These are phyloP conservation scores for Eristalis pertinax DNA, from an alignment of 2,888 invertebrate species.

Conservation along the genomic window DNA sequence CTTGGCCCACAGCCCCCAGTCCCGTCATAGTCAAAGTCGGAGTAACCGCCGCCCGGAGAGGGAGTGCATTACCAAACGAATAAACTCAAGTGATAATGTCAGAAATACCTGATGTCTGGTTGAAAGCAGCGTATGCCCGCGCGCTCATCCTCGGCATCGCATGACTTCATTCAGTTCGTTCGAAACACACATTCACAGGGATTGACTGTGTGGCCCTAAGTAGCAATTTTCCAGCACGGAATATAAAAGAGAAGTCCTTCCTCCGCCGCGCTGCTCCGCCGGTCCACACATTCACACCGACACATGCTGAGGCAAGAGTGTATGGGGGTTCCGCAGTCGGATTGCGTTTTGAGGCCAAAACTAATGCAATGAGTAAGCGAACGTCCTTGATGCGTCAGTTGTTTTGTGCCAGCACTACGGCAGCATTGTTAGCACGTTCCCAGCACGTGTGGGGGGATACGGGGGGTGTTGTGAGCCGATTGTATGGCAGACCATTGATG, in stretches of 20 bases:
- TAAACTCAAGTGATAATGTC: not conserved
- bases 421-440: not conserved
- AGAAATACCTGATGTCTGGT: not conserved
- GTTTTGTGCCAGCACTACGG: not conserved
- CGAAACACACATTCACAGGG: not conserved
- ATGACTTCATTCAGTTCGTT: conserved; percentile 1
- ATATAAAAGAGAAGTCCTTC: not conserved
- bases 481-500: not conserved
- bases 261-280: not conserved
- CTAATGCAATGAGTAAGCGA: conserved; percentile 55
- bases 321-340: not conserved
- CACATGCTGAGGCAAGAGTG: not conserved
- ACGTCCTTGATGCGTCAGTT: conserved; percentile 46
- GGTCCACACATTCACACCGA: not conserved
- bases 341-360: conserved; percentile 48
- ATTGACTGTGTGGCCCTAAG: conserved; percentile 22
- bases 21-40: not conserved
- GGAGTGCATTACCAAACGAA: not conserved
- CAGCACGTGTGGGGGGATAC: not conserved
- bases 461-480: too few species aligned
- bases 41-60: not conserved
- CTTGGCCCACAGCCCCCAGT: not conserved
- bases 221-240: conserved; percentile 16
- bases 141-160: not conserved
- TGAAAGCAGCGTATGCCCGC: not conserved